Conservation (phyloP, 2,888 invertebrate genomes). For the Erebia ligea region DNA sequence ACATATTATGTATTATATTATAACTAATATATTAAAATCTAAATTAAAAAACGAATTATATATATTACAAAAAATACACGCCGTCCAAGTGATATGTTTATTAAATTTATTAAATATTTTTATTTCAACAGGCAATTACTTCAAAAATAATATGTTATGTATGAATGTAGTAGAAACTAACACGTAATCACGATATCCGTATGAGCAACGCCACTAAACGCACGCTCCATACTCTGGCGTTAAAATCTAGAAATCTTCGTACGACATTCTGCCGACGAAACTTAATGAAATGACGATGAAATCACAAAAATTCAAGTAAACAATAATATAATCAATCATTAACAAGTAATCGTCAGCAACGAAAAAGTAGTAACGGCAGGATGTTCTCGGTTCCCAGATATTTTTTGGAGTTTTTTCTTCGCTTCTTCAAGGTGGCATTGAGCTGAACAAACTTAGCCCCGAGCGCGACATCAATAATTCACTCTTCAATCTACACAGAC, state of each 20-base stretch:
- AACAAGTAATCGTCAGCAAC: slow-evolving; percentile 62
- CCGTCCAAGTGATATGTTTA: too few species aligned
- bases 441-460: slow-evolving; percentile 73
- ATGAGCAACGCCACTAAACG: neutral
- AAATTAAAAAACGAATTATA: too few species aligned
- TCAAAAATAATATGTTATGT: too few species aligned
- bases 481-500: slow-evolving; percentile 68
- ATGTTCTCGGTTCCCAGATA: slow-evolving; percentile 66
- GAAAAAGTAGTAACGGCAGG: slow-evolving; percentile 69
- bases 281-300: slow-evolving; percentile 50
- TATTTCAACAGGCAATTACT: too few species aligned
- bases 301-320: slow-evolving; percentile 69
- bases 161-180: too few species aligned
- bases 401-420: slow-evolving; percentile 54
- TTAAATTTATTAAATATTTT: too few species aligned
- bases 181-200: too few species aligned
- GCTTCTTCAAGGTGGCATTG: slow-evolving; percentile 62
- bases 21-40: too few species aligned
- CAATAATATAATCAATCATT: slow-evolving; percentile 74
- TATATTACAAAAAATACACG: too few species aligned
- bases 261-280: neutral
- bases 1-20: too few species aligned
- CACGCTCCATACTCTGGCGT: neutral
- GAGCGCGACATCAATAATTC: slow-evolving; percentile 79
- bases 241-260: neutral